Percentiles rank a stretch among this genome's conserved stretches.
Evolutionary conservation across 2,113 vertebrate genomes (phyloP).

Genomic region (Megaptera novaeangliae): DNA sequence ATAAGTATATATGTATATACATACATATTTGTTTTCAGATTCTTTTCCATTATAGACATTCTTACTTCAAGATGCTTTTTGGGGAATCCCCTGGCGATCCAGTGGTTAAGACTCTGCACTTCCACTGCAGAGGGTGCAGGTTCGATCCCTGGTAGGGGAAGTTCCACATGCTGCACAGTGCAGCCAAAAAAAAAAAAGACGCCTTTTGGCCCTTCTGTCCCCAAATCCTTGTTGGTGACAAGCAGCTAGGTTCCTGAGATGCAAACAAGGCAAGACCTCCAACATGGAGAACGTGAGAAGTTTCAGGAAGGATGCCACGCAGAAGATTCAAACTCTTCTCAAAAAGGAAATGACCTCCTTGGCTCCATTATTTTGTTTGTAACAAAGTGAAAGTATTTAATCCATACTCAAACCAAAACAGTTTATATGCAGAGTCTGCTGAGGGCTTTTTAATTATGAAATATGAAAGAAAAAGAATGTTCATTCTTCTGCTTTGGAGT

Average conservation of each 20-base stretch:
- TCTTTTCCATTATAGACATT: not conserved
- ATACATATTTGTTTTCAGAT: not conserved
- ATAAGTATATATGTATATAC: not conserved
- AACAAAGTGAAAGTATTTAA: conserved; percentile 69
- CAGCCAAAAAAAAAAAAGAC: not conserved
- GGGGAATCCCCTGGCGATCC: not conserved
- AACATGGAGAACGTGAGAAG: not conserved
- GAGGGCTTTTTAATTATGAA: conserved; percentile 65
- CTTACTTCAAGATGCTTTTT: not conserved
- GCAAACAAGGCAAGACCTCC: not conserved
- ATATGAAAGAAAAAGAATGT: conserved; percentile 55
- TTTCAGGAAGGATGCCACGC: not conserved
- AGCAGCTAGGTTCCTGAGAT: not conserved
- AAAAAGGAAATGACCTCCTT: conserved; percentile 50
- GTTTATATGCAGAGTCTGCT: conserved; percentile 14
- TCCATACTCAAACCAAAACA: conserved; percentile 59
- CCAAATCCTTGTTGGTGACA: not conserved
- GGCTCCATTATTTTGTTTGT: conserved; percentile 54
- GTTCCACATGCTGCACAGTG: not conserved
- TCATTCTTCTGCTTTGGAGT: conserved; percentile 53
- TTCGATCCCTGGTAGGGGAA: not conserved
- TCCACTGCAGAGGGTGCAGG: not conserved
- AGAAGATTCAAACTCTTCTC: not conserved
- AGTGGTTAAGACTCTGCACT: not conserved
- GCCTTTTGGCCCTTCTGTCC: not conserved